A percentile compares a stretch with the other conserved stretches of the same genome.
phyloP scores from a whole-genome alignment of 2,888 invertebrate species.

The Syrista parreyssii region DNA sequence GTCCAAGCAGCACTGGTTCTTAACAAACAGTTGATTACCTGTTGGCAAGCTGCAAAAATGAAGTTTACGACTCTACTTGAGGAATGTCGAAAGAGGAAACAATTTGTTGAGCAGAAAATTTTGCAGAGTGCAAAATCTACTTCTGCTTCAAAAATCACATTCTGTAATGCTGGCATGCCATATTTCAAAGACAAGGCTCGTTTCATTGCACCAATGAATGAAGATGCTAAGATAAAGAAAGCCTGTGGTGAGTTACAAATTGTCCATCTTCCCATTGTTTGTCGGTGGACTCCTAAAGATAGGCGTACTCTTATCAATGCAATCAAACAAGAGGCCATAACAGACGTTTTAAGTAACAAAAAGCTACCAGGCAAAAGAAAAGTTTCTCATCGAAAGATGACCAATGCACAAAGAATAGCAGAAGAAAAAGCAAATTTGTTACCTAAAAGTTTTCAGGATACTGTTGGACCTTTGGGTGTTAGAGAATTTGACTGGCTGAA shows the following conservation, averaged over 20 bases:
- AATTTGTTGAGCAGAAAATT: slow-evolving; percentile 13
- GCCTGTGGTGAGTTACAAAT: slow-evolving; percentile 53
- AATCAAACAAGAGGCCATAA: slow-evolving; percentile 65
- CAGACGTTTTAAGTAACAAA: slow-evolving; percentile 46
- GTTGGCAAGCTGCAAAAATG: slow-evolving; percentile 14
- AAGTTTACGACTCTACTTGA: slow-evolving; percentile 25
- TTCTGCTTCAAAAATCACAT: slow-evolving; percentile 20
- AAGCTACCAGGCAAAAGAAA: slow-evolving; percentile 49
- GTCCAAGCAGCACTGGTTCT: background rate
- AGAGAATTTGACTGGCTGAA: slow-evolving; percentile 72
- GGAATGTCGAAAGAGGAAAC: slow-evolving; percentile 20
- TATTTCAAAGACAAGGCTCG: slow-evolving; percentile 76
- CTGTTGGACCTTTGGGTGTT: slow-evolving; percentile 42
- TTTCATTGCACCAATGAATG: slow-evolving; percentile 71
- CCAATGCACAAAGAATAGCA: slow-evolving; percentile 5
- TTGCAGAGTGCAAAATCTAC: slow-evolving; percentile 44
- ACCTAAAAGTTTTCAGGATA: slow-evolving; percentile 37
- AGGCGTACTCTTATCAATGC: slow-evolving; percentile 69
- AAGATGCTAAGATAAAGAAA: slow-evolving; percentile 69
- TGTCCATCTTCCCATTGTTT: slow-evolving; percentile 43
- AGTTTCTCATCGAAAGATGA: slow-evolving; percentile 32
- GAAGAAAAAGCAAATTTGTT: slow-evolving; percentile 17
- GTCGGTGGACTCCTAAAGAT: slow-evolving; percentile 69
- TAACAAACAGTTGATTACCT: slow-evolving; percentile 21
- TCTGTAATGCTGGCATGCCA: slow-evolving; percentile 69